Evolutionary conservation across 2,888 invertebrate genomes (phyloP).

Genomic region (Clanis bilineata): DNA sequence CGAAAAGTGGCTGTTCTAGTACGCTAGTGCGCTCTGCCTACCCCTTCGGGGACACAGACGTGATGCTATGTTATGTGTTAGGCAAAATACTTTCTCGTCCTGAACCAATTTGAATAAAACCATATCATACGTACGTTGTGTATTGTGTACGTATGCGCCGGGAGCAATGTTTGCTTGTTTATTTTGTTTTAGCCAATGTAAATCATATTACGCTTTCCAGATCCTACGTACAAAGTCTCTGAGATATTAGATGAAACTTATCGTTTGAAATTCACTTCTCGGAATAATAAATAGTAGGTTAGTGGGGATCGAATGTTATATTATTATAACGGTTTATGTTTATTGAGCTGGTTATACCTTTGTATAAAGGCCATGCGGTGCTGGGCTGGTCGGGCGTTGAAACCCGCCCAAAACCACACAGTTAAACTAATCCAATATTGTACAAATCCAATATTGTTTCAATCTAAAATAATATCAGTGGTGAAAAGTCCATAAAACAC

Average conservation of each 20-base stretch:
- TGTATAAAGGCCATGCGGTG: not conserved
- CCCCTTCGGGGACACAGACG: too few species aligned
- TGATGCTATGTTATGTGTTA: not conserved
- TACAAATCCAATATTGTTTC: too few species aligned
- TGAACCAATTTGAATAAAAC: not conserved
- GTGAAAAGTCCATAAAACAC: too few species aligned
- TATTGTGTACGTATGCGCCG: not conserved
- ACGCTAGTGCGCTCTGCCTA: too few species aligned
- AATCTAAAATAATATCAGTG: too few species aligned
- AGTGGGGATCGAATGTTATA: not conserved
- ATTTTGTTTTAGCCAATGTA: constrained; percentile 5
- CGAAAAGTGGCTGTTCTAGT: too few species aligned
- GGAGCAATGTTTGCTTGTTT: not conserved
- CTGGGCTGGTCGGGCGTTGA: not conserved
- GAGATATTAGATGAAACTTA: constrained; percentile 1
- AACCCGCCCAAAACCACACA: not conserved
- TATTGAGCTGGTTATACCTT: not conserved
- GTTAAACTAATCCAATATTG: not conserved
- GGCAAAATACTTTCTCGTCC: not conserved
- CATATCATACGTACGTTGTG: not conserved
- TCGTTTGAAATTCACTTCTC: constrained; percentile 12
- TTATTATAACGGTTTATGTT: not conserved
- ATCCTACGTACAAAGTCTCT: constrained; percentile 4
- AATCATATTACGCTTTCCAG: constrained; percentile 9
- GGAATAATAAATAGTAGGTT: constrained; percentile 22